These are phyloP conservation scores for Trachelus troglodyta DNA, from an alignment of 2,888 invertebrate genomes.

Conservation along the genomic window DNA sequence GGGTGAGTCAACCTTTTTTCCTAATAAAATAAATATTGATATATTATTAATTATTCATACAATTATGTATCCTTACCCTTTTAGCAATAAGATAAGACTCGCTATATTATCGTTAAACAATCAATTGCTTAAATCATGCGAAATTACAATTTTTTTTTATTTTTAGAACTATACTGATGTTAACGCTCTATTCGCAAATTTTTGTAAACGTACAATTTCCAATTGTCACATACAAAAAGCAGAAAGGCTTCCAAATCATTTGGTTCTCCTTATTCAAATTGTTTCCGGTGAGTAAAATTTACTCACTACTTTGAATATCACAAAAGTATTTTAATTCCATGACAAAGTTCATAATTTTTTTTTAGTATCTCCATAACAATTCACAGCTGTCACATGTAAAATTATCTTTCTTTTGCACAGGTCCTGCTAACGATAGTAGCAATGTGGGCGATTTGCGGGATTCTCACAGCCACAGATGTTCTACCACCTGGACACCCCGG, in stretches of 20 bases:
- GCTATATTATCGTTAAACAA: neutral
- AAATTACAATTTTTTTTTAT: constrained; percentile 11
- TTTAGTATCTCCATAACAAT: neutral
- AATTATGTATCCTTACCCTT: neutral
- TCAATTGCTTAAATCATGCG: neutral
- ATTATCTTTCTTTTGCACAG: constrained; percentile 59
- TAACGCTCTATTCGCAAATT: constrained; percentile 85
- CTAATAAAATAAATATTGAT: neutral
- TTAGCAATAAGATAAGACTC: neutral
- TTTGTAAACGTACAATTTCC: constrained; percentile 76
- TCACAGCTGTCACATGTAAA: neutral
- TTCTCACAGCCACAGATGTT: constrained; percentile 75
- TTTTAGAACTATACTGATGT: constrained; percentile 77
- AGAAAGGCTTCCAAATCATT: constrained; percentile 69
- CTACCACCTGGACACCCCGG: constrained; percentile 77
- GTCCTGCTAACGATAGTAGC: constrained; percentile 80
- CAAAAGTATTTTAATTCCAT: neutral
- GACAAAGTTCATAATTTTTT: neutral
- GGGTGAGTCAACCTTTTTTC: constrained; percentile 70
- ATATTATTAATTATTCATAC: neutral
- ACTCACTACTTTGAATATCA: neutral
- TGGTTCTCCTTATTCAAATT: constrained; percentile 82
- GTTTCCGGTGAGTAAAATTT: constrained; percentile 74
- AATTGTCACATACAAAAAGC: constrained; percentile 70
- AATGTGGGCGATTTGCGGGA: constrained; percentile 81